Evolutionary conservation across 2,113 vertebrate genomes (phyloP), one percentile per base, ranked within the genome.

Genomic region (Circaetus cinerascens): DNA sequence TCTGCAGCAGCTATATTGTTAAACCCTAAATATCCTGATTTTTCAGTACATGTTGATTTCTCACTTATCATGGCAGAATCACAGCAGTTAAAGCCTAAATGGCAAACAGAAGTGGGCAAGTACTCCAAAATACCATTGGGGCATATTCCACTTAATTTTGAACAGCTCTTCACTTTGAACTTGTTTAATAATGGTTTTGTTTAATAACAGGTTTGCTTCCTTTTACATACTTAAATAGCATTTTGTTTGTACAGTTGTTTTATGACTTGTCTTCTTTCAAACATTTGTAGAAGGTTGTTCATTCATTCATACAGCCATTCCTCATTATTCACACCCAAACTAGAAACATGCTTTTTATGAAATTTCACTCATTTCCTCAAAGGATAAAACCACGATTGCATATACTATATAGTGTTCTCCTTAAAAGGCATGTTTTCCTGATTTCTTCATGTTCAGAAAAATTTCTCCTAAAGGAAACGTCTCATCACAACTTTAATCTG

Each of bases 391-490:
- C 11, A 71, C 21, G 21, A 36, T 43, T 66, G 30, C 8, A 22
- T 18, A 9, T 2, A 8, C 10, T 40, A 4, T 0, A 0, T 21
- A 5, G 16, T 16, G 10, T 34, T 22, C 14, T 66, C 15, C 32
- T 53, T 23, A 38, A 46, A 32, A 68, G 73, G 1, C 4, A 34
- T 12, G 1, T 59, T 82, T 51, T 68, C 15, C 20, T 41, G 9
- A 32, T 59, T 63, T 67, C 5, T 56, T 86, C 5, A 5, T 29
- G 11, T 50, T 79, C 15, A 88, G 34, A 40, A 84, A 73, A 45
- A 40, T 1, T 9, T 56, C 7, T 72, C 55, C 13, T 3, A 17
- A 83, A 56, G 17, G 20, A 26, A 67, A 63, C 5, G 5, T 5
- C 11, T 63, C 23, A 34, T 36, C 23, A 25, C 15, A 72, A 10